Base-by-base conservation (phyloP, 2,888 invertebrate species). In the Hirtodrosophila histrioides region DNA sequence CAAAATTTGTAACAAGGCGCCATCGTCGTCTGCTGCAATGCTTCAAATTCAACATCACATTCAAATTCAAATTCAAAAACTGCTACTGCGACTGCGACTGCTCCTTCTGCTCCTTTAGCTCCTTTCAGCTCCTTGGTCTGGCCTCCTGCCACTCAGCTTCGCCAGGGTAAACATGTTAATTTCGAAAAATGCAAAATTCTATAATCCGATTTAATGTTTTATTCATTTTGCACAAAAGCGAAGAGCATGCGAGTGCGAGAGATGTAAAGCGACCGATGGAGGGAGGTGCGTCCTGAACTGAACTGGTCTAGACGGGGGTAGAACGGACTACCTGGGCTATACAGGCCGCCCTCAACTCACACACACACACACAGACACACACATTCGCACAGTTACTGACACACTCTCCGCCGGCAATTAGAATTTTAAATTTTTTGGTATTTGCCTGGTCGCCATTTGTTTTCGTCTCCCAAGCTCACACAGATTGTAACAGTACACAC, bases 161-260 rank as follows among this genome's bases (percentile, higher is more conserved):
- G 62, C 64, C 83, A 78, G 87, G 83, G 79, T 84, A 84, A 84
- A 84, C 88, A 84, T 84, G 84, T 84, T 84, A 88, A 84, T 84
- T 84, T 84, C 71, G 69, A 83, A 86, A 84, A 84, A 88, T 84
- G 88, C 86, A 79, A 84, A 84, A 79, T 88, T 84, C 86, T 88
- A 87, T 88, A 84, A 87, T 84, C 84, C 88, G 88, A 86, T 84
- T 84, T 84, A 87, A 84, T 88, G 88, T 84, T 88, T 84, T 84
- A 84, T 84, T 84, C 84, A 84, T 84, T 88, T 83, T 79, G 75
- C 77, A 75, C 75, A 75, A 69, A 77, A 54, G 62, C 72, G 54
- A 67, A 55, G 50, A 69, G 60, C 56, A 56, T 41, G 64, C 58
- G 54, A 55, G 56, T 45, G 56, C 53, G 45, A 40, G 39, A 2